Percentiles rank a stretch among this genome's conserved stretches.
These are phyloP conservation scores for Hemistola chrysoprasaria DNA, from an alignment of 2,888 invertebrate genomes.

Conservation along the genomic window DNA sequence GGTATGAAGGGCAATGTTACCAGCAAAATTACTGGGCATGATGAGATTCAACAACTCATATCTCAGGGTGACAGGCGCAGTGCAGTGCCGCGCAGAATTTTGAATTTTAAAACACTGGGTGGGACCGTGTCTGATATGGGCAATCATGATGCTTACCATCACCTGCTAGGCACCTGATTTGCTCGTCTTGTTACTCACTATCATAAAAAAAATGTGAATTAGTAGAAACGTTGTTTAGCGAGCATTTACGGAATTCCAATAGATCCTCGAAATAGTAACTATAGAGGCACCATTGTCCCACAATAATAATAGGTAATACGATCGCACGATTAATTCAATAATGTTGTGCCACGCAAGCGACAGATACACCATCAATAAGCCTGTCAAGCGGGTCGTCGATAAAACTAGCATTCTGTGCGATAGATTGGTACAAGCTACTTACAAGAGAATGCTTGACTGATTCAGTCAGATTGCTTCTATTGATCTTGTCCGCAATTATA, in stretches of 20 bases:
- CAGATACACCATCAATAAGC: conserved; percentile 57
- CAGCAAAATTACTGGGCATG: too few relatives aligned
- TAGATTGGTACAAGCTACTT: conserved; percentile 2
- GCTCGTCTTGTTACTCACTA: too few relatives aligned
- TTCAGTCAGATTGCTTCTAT: conserved; percentile 13
- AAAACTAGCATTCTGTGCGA: conserved; percentile 57
- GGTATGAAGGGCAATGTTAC: too few relatives aligned
- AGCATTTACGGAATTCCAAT: conserved; percentile 9
- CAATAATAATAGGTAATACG: conserved; percentile 33
- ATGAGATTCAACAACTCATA: too few relatives aligned
- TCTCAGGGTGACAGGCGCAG: too few relatives aligned
- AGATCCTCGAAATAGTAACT: conserved; percentile 32
- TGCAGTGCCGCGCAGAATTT: too few relatives aligned
- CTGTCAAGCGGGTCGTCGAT: conserved; percentile 62
- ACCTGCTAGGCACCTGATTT: too few relatives aligned
- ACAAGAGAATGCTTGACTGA: conserved; percentile 12
- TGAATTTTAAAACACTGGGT: too few relatives aligned
- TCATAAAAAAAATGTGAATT: too few relatives aligned
- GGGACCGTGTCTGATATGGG: too few relatives aligned
- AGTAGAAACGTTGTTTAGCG: too few relatives aligned
- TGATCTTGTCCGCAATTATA: conserved; percentile 7
- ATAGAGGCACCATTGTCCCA: conserved; percentile 43
- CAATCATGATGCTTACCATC: too few relatives aligned
- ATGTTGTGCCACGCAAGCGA: conserved; percentile 48
- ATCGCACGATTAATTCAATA: conserved; percentile 44